Percentiles rank a stretch among this genome's conserved stretches.
Conservation (phyloP, 2,888 invertebrate genomes). For the Thera obeliscata region DNA sequence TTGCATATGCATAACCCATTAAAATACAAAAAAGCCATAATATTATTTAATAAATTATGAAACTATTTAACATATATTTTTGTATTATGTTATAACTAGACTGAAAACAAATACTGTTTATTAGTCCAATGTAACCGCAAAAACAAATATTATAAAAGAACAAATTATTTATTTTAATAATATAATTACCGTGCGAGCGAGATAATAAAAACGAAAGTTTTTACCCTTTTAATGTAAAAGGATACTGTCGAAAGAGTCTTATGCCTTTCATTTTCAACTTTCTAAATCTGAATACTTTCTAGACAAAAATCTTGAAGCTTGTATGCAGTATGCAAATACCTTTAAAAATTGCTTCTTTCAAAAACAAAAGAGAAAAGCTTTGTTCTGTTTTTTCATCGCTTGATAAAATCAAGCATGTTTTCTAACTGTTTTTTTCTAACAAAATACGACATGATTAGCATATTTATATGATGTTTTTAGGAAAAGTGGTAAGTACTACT, state of each 20-base stretch:
- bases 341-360: constrained; percentile 1
- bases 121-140: neutral
- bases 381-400: too few species aligned
- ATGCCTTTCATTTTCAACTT: constrained; percentile 40
- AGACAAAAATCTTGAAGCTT: constrained; percentile 19
- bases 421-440: too few species aligned
- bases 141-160: neutral
- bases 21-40: too few species aligned
- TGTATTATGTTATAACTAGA: too few species aligned
- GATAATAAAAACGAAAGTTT: constrained; percentile 30
- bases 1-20: too few species aligned
- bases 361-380: neutral
- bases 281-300: constrained; percentile 40
- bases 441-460: too few species aligned
- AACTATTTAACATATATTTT: too few species aligned
- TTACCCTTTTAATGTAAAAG: constrained; percentile 24
- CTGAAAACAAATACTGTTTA: neutral
- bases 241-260: constrained; percentile 32
- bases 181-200: neutral
- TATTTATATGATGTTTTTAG: too few species aligned
- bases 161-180: neutral
- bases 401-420: too few species aligned
- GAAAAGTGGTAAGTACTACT: too few species aligned
- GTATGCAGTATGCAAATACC: constrained; percentile 24
- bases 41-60: too few species aligned